Conservation (phyloP, 2,797 vertebrate genomes). For the Jordanella pulchra region DNA sequence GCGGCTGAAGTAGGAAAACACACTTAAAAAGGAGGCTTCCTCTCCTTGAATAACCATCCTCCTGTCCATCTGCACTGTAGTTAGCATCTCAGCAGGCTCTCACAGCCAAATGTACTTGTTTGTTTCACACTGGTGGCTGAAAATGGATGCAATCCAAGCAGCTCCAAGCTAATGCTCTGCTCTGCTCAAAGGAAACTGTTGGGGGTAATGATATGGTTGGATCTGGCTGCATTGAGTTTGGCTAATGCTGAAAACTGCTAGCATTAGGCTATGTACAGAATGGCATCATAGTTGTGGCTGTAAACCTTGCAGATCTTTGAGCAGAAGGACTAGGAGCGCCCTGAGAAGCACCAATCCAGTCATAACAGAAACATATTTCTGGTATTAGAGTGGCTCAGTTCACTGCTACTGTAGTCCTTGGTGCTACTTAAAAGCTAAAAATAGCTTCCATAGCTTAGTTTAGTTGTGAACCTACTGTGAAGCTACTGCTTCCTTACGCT, state of each 20-base stretch:
- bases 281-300: conserved; percentile 6
- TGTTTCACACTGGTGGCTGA: conserved; percentile 23
- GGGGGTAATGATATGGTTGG: conserved; percentile 4
- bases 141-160: conserved; percentile 5
- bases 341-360: conserved; percentile 23
- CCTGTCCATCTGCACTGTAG: conserved; percentile 29
- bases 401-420: conserved; percentile 3
- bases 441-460: background rate
- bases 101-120: conserved; percentile 24
- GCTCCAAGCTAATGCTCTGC: conserved; percentile 11
- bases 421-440: conserved; percentile 26
- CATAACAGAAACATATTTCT: conserved; percentile 12
- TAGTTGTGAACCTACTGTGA: conserved; percentile 16
- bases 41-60: conserved; percentile 19
- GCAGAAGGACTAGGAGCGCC: conserved; percentile 39
- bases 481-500: conserved; percentile 23
- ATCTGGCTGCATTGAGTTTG: conserved; percentile 34
- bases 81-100: conserved; percentile 5
- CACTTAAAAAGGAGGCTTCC: conserved; percentile 10
- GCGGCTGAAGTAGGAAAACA: conserved; percentile 17
- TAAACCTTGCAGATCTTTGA: conserved; percentile 29
- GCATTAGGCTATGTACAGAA: background rate
- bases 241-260: conserved; percentile 25
- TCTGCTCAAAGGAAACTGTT: conserved; percentile 35
- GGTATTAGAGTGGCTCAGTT: conserved; percentile 7